Conservation (phyloP, 2,113 vertebrate genomes). For the Corythoichthys haematopterus region DNA sequence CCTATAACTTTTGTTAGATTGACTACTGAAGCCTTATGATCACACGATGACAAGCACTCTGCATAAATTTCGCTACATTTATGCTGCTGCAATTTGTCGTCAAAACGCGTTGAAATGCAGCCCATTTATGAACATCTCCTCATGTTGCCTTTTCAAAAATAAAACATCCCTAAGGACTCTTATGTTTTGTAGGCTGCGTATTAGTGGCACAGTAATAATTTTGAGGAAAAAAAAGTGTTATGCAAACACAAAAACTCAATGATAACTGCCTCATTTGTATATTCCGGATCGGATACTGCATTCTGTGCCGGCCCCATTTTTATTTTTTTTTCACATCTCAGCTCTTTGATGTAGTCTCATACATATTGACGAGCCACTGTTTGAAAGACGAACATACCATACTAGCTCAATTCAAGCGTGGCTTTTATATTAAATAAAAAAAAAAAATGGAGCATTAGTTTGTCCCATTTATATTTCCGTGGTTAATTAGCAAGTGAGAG, state of each 20-base stretch:
- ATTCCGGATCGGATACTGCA: constrained; percentile 49
- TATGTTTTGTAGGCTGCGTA: constrained; percentile 56
- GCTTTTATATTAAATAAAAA: constrained; percentile 14
- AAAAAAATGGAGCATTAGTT: constrained; percentile 43
- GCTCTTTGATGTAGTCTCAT: constrained; percentile 70
- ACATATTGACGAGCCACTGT: constrained; percentile 63
- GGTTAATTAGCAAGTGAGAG: constrained; percentile 64
- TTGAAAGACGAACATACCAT: constrained; percentile 31
- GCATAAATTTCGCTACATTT: constrained; percentile 27
- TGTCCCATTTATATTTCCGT: constrained; percentile 60
- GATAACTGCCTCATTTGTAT: constrained; percentile 61
- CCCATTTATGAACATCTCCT: constrained; percentile 18
- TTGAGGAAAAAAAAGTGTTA: constrained; percentile 32
- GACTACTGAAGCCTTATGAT: background rate
- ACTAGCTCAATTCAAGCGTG: constrained; percentile 53
- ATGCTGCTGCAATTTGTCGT: constrained; percentile 13
- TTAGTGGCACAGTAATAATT: constrained; percentile 40
- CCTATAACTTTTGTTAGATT: background rate
- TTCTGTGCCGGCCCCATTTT: constrained; percentile 49
- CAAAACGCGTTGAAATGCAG: constrained; percentile 14
- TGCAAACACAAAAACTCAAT: constrained; percentile 58
- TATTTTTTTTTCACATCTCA: constrained; percentile 12
- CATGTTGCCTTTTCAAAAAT: constrained; percentile 45
- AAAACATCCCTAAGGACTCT: constrained; percentile 53
- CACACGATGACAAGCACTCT: background rate